Conservation (phyloP, 2,888 invertebrate genomes). For the Leucozona laternaria region DNA sequence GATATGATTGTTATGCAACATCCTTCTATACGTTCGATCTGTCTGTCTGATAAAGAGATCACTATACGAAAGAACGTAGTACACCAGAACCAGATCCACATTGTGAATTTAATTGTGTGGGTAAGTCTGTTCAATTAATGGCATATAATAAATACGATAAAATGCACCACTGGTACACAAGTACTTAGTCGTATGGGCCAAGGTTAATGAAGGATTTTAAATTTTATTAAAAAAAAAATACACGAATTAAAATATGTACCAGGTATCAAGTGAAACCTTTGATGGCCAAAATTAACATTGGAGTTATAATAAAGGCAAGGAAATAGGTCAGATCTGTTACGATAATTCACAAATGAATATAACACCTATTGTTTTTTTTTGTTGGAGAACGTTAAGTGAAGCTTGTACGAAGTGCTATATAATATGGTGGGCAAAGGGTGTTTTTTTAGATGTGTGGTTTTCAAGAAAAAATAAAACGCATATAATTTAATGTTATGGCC, state of each 20-base stretch:
- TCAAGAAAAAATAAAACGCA: too few relatives aligned
- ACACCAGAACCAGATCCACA: background rate
- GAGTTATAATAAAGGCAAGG: too few relatives aligned
- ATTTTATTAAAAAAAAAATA: background rate
- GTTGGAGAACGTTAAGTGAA: too few relatives aligned
- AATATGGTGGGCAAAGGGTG: too few relatives aligned
- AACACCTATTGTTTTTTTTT: too few relatives aligned
- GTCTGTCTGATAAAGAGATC: conserved; percentile 19
- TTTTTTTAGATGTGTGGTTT: too few relatives aligned
- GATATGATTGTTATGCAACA: conserved; percentile 37
- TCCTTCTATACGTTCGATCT: conserved; percentile 8
- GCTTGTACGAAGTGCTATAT: too few relatives aligned
- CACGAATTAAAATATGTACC: background rate
- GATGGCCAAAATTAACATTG: too few relatives aligned
- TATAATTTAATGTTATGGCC: too few relatives aligned
- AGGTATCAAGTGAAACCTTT: too few relatives aligned
- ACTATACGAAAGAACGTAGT: background rate
- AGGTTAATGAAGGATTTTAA: conserved; percentile 7
- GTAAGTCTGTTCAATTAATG: background rate
- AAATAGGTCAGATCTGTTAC: too few relatives aligned
- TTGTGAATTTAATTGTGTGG: background rate
- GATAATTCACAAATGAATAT: too few relatives aligned
- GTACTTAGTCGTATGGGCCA: background rate
- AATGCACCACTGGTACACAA: background rate
- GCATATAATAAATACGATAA: background rate